phyloP scores from a whole-genome alignment of 2,888 invertebrate species.

The Chymomyza procnemis region DNA sequence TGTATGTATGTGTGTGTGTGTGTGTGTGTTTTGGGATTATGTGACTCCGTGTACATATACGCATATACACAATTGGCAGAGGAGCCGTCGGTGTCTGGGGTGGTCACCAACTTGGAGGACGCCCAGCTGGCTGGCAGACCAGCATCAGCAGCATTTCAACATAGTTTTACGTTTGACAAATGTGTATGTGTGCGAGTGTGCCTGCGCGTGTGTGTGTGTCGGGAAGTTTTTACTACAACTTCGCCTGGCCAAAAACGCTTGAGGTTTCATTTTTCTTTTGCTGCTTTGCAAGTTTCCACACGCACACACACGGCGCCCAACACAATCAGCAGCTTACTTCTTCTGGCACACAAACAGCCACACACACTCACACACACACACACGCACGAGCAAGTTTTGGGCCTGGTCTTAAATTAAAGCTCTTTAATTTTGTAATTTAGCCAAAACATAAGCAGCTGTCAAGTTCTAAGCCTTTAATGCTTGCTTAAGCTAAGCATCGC shows the following conservation, averaged over 20 bases:
- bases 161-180: conserved; percentile 43
- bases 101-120: conserved; percentile 24
- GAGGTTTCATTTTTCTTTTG: conserved; percentile 5
- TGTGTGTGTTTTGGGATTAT: conserved; percentile 49
- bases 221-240: conserved; percentile 4
- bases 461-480: not conserved
- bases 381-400: not conserved
- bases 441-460: not conserved
- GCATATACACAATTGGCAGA: conserved; percentile 1
- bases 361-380: not conserved
- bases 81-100: conserved; percentile 5
- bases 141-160: conserved; percentile 26
- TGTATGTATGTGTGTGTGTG: conserved; percentile 8
- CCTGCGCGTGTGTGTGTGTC: not conserved
- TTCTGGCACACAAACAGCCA: not conserved
- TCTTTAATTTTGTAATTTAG: conserved; percentile 1
- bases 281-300: not conserved
- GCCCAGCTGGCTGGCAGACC: conserved; percentile 59
- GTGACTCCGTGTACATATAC: conserved; percentile 41
- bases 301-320: conserved; percentile 1
- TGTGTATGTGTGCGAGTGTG: not conserved
- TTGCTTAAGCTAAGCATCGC: not conserved
- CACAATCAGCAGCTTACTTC: not conserved
- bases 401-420: not conserved
- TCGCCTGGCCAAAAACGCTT: not conserved